Conservation (phyloP, 2,797 vertebrate species). For the Leuciscus waleckii region DNA sequence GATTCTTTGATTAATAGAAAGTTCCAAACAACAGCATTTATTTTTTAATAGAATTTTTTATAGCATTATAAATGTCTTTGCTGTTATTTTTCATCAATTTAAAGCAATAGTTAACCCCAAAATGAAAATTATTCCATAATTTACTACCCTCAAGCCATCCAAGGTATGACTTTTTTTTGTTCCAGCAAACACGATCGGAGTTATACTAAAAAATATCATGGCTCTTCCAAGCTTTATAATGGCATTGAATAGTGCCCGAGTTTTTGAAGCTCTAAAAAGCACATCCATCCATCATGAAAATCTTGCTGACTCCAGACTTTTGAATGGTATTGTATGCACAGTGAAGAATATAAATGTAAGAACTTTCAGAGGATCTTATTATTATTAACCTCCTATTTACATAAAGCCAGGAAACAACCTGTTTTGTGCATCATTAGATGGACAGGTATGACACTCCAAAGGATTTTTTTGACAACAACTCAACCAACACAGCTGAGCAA, state of each 20-base stretch:
- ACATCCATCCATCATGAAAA: neutral
- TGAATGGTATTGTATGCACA: neutral
- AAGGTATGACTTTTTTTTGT: neutral
- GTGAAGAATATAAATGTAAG: neutral
- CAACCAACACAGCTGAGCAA: slow-evolving; percentile 12
- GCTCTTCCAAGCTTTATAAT: neutral
- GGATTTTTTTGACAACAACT: slow-evolving; percentile 5
- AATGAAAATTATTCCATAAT: neutral
- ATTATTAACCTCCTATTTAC: neutral
- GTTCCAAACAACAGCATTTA: neutral
- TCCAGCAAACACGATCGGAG: neutral
- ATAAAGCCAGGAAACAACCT: neutral
- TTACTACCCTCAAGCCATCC: neutral
- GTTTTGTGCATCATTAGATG: neutral
- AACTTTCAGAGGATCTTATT: neutral
- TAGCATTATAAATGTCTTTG: neutral
- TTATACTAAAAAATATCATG: neutral
- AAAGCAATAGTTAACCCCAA: neutral
- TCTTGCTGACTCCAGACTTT: neutral
- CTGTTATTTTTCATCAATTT: neutral
- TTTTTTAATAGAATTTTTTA: neutral
- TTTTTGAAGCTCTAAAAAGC: neutral
- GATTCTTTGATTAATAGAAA: neutral
- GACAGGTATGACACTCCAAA: slow-evolving; percentile 12
- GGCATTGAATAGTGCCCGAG: neutral